Conservation (phyloP, 2,113 vertebrate species). For the Mandrillus leucophaeus region DNA sequence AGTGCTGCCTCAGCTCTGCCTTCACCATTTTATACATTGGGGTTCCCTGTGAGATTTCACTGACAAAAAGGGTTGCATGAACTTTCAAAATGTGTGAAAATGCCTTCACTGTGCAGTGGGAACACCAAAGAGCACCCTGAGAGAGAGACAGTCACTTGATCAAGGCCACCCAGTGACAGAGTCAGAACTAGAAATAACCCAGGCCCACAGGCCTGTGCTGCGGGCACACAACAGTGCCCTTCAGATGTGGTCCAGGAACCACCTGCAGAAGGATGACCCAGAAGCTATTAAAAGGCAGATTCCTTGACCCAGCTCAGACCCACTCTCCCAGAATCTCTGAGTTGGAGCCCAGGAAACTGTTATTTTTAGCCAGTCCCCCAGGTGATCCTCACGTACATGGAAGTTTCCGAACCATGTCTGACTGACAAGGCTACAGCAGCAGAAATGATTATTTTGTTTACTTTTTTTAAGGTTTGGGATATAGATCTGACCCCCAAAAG, state of each 20-base stretch:
- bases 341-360: not conserved
- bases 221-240: no score
- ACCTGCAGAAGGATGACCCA: not conserved
- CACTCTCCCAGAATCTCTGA: not conserved
- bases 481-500: not conserved
- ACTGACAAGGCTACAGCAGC: not conserved
- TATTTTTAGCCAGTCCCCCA: not conserved
- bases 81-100: not conserved
- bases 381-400: not conserved
- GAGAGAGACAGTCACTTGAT: not conserved
- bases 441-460: slow-evolving; percentile 26
- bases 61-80: not conserved
- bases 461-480: not conserved
- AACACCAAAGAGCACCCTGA: not conserved
- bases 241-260: not conserved
- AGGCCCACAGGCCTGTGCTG: accelerated
- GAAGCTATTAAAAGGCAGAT: not conserved
- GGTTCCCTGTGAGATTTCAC: not conserved
- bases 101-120: not conserved
- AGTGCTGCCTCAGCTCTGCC: not conserved
- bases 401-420: not conserved
- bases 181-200: not conserved
- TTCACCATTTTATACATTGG: not conserved
- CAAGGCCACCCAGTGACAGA: not conserved
- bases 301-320: not conserved